These are phyloP conservation scores for Psammodynastes pulverulentus DNA, from an alignment of 2,113 vertebrate species.

Conservation along the genomic window DNA sequence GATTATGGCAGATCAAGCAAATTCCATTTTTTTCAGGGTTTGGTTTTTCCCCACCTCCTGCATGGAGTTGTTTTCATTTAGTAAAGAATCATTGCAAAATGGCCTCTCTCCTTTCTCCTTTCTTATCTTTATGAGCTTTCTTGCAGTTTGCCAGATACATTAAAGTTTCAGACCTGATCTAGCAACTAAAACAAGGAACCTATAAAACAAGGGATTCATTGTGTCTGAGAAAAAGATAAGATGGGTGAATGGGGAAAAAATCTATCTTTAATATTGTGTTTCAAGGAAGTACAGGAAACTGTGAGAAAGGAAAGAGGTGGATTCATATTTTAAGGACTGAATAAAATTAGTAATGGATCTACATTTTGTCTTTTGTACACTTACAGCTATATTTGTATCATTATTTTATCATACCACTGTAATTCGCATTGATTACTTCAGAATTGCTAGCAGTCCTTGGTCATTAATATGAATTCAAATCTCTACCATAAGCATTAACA, in stretches of 20 bases:
- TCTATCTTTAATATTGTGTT: neutral
- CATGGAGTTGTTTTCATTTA: conserved; percentile 15
- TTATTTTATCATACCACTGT: neutral
- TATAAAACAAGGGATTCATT: neutral
- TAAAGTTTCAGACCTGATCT: conserved; percentile 16
- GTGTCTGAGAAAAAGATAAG: rapidly evolving
- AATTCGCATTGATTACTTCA: neutral
- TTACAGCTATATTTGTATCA: conserved; percentile 2
- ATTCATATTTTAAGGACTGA: neutral
- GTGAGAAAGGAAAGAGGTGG: neutral
- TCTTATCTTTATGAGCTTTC: conserved; percentile 20
- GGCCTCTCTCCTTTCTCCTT: neutral
- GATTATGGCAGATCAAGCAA: conserved; percentile 2
- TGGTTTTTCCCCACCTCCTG: neutral
- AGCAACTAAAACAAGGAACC: conserved; percentile 13
- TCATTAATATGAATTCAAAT: neutral
- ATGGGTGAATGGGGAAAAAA: neutral
- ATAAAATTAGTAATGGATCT: neutral
- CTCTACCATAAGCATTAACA: neutral
- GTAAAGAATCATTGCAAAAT: conserved; percentile 4
- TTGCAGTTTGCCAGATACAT: conserved; percentile 18
- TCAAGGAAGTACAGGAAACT: neutral
- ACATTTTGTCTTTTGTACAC: neutral
- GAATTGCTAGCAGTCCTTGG: neutral
- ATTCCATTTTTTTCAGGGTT: neutral